Conservation (phyloP, 2,113 vertebrate species). For the Cottus gobio region DNA sequence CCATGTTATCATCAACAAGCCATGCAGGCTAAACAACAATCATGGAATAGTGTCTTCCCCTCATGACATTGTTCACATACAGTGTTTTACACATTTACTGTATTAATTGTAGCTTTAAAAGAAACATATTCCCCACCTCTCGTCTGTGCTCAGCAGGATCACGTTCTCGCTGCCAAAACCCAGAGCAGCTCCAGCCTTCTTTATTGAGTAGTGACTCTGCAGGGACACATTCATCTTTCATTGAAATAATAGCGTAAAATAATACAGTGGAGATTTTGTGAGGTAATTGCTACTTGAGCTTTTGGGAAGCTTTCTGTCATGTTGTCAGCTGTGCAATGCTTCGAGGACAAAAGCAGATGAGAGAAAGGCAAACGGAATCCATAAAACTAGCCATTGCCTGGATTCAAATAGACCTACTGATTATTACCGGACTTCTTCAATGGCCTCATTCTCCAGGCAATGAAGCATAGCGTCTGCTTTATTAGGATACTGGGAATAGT, state of each 20-base stretch:
- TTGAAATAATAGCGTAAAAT: neutral
- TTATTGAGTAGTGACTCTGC: slow-evolving; percentile 99
- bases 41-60: neutral
- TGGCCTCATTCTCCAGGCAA: slow-evolving; percentile 34
- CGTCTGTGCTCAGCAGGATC: slow-evolving; percentile 94
- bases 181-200: slow-evolving; percentile 96
- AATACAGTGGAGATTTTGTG: neutral
- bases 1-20: neutral
- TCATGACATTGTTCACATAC: no score
- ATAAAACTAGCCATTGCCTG: slow-evolving; percentile 24
- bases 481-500: neutral
- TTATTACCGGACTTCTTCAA: slow-evolving; percentile 27
- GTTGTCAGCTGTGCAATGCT: slow-evolving; percentile 7
- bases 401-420: slow-evolving; percentile 8
- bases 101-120: neutral
- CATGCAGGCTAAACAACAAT: neutral
- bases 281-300: slow-evolving; percentile 4
- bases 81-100: neutral
- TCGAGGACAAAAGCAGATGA: slow-evolving; percentile 21
- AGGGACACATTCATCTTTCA: slow-evolving; percentile 47
- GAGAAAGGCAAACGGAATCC: slow-evolving; percentile 19
- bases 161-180: slow-evolving; percentile 98
- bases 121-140: slow-evolving; percentile 83
- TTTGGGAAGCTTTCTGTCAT: neutral
- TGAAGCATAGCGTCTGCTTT: slow-evolving; percentile 26